A percentile compares a stretch with the other conserved stretches of the same genome.
phyloP scores from a whole-genome alignment of 1,140 invertebrate species.

The Calephelis nemesis region DNA sequence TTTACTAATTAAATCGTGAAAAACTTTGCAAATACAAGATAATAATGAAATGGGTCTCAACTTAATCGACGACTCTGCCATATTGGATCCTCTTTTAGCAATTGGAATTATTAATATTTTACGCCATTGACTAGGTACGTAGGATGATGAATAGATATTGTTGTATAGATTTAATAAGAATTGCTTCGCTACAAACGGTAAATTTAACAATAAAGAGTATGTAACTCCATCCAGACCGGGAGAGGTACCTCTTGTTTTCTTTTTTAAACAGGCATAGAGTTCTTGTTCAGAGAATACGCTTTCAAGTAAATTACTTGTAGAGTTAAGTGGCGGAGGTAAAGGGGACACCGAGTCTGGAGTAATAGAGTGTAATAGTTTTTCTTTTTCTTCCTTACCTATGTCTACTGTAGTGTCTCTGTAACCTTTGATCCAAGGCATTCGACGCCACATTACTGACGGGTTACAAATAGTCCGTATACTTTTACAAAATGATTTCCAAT shows the following conservation, averaged over 20 bases:
- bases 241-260: neutral
- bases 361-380: slow-evolving; percentile 2
- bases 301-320: neutral
- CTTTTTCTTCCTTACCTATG: neutral
- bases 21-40: slow-evolving; percentile 15
- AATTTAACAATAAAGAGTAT: neutral
- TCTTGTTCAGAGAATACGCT: neutral
- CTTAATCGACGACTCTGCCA: neutral
- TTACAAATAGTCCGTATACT: neutral
- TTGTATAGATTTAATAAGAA: slow-evolving; percentile 22
- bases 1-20: slow-evolving; percentile 14
- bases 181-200: neutral
- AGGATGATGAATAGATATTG: neutral
- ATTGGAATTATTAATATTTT: slow-evolving; percentile 20
- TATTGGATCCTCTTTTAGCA: slow-evolving; percentile 4
- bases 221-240: neutral
- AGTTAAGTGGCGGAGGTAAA: neutral
- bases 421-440: slow-evolving; percentile 21
- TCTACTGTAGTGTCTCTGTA: neutral
- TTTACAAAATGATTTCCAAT: slow-evolving; percentile 10
- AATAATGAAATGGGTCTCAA: slow-evolving; percentile 2
- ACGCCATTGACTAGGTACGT: slow-evolving; percentile 23
- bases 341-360: neutral
- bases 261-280: too few relatives aligned
- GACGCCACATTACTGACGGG: slow-evolving; percentile 2